phyloP scores from a whole-genome alignment of 2,797 vertebrate species.

The Diglossa cyanea region DNA sequence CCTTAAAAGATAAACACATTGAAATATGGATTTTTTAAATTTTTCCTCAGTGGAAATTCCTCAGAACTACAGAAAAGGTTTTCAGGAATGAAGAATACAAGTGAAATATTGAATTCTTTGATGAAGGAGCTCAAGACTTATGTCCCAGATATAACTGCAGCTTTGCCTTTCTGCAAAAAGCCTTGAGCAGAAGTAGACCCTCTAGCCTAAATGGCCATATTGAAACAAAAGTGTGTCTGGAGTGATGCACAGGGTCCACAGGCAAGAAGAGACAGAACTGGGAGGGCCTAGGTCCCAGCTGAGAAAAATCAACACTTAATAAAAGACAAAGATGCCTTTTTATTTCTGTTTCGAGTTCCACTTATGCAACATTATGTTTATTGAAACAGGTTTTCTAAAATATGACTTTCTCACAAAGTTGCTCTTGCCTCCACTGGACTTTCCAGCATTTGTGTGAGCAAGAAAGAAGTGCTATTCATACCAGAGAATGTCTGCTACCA shows the following conservation, averaged over 20 bases:
- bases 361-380: neutral
- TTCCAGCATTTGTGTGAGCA: neutral
- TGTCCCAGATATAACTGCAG: neutral
- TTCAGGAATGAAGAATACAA: neutral
- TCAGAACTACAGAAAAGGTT: neutral
- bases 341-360: neutral
- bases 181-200: neutral
- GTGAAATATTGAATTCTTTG: neutral
- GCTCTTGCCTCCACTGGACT: neutral
- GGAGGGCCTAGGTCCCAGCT: neutral
- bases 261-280: neutral
- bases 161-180: neutral
- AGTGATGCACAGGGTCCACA: neutral
- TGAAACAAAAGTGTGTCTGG: neutral
- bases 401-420: neutral
- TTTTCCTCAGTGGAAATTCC: neutral
- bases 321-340: neutral
- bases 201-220: neutral
- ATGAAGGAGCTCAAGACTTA: neutral
- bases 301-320: neutral
- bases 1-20: neutral
- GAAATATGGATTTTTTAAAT: neutral
- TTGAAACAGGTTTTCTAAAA: neutral
- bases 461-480: neutral
- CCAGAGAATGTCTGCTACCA: neutral